Percentiles rank a stretch among this genome's conserved stretches.
Conservation (phyloP, 2,113 vertebrate species). For the Arizona elegans region DNA sequence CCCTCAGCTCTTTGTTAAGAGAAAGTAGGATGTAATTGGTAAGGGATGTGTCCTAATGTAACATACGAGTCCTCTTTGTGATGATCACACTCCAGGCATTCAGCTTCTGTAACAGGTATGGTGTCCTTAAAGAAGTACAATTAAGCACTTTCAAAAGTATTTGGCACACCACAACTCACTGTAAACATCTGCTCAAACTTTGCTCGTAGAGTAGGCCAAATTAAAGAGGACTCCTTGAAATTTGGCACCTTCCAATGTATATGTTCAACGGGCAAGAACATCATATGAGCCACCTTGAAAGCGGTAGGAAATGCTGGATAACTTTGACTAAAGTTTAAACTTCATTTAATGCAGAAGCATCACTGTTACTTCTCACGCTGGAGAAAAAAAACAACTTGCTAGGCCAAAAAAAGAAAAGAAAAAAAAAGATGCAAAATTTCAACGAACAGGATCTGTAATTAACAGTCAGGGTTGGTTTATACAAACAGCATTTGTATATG, state of each 20-base stretch:
- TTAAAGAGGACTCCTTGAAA: background rate
- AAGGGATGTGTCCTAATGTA: too few species aligned
- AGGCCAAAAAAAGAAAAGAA: background rate
- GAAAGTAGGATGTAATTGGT: background rate
- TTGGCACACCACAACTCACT: background rate
- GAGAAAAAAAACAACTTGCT: slow-evolving; percentile 12
- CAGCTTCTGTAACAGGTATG: background rate
- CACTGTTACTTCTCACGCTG: background rate
- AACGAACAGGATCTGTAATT: slow-evolving; percentile 38
- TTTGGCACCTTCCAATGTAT: background rate
- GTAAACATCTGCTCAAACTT: background rate
- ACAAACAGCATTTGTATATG: slow-evolving; percentile 39
- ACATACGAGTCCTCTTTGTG: background rate
- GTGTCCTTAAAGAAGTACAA: background rate
- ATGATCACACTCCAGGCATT: background rate
- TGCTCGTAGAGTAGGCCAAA: background rate
- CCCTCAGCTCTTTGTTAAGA: background rate
- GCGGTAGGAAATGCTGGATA: background rate
- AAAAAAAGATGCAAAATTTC: background rate
- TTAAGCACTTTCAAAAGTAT: background rate
- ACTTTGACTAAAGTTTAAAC: slow-evolving; percentile 7
- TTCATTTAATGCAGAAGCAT: slow-evolving; percentile 37
- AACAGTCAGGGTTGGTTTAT: slow-evolving; percentile 38
- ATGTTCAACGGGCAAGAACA: background rate
- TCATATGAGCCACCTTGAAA: background rate